phyloP scores from a whole-genome alignment of 2,888 invertebrate species.

The Frankliniella intonsa region DNA sequence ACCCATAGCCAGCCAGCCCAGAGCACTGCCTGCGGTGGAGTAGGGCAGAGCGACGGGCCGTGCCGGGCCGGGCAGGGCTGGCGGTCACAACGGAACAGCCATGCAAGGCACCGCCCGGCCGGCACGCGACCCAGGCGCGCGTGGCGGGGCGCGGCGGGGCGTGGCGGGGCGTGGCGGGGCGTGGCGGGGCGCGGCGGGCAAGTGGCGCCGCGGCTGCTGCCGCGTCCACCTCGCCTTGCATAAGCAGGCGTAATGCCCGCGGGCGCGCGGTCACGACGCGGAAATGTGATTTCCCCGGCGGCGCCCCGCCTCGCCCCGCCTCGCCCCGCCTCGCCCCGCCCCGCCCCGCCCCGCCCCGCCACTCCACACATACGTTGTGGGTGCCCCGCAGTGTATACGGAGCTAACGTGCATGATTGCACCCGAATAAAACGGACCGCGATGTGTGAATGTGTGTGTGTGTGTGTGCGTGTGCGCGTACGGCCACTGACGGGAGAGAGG shows the following conservation, averaged over 20 bases:
- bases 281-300: slow-evolving; percentile 9
- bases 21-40: too few relatives aligned
- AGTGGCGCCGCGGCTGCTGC: neutral
- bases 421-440: neutral
- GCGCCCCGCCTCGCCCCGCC: neutral
- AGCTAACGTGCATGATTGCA: neutral
- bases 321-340: neutral
- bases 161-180: neutral
- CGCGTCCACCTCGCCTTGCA: neutral
- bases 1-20: too few relatives aligned
- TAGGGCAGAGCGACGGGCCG: too few relatives aligned
- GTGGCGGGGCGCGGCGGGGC: neutral
- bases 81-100: neutral
- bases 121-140: neutral
- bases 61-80: too few relatives aligned
- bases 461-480: neutral
- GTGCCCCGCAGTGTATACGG: too few relatives aligned
- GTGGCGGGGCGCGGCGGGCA: neutral
- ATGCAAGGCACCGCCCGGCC: neutral
- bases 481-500: too few relatives aligned
- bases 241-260: slow-evolving; percentile 12
- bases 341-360: neutral
- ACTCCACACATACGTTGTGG: too few relatives aligned
- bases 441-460: neutral
- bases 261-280: slow-evolving; percentile 12